phyloP scores from a whole-genome alignment of 2,797 vertebrate species.

The Clarias fuscus region DNA sequence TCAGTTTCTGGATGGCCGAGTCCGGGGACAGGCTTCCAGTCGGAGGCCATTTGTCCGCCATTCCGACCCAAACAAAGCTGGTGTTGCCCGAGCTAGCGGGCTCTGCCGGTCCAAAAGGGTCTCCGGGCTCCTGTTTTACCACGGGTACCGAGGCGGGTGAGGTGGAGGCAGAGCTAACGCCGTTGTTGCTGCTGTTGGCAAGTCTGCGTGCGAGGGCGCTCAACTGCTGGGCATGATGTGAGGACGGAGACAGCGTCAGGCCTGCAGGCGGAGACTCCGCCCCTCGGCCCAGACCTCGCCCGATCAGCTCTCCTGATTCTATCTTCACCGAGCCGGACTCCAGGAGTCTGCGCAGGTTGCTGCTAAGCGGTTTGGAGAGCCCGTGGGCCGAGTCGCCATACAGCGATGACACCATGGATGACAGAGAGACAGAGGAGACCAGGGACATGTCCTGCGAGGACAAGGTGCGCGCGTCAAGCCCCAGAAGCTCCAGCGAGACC shows the following conservation, averaged over 20 bases:
- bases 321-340: slow-evolving; percentile 94
- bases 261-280: slow-evolving; percentile 80
- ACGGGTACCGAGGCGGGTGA: slow-evolving; percentile 75
- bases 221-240: slow-evolving; percentile 95
- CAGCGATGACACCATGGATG: slow-evolving; percentile 87
- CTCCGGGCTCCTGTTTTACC: slow-evolving; percentile 90
- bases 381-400: slow-evolving; percentile 85
- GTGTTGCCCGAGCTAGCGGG: slow-evolving; percentile 73
- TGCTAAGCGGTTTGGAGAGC: slow-evolving; percentile 91
- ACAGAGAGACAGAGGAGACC: slow-evolving; percentile 87
- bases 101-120: slow-evolving; percentile 83
- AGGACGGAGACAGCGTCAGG: slow-evolving; percentile 86
- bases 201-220: slow-evolving; percentile 96
- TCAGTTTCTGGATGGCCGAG: slow-evolving; percentile 97
- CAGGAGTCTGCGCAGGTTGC: slow-evolving; percentile 91
- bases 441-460: slow-evolving; percentile 88
- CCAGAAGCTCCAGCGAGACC: slow-evolving; percentile 85
- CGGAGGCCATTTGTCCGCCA: slow-evolving; percentile 93
- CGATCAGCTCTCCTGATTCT: slow-evolving; percentile 76
- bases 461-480: slow-evolving; percentile 79
- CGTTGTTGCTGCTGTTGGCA: slow-evolving; percentile 78
- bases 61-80: slow-evolving; percentile 89
- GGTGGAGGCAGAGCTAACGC: slow-evolving; percentile 69
- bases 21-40: slow-evolving; percentile 93
- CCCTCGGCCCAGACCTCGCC: slow-evolving; percentile 72